phyloP scores from a whole-genome alignment of 2,888 invertebrate species.

The Protophormia terraenovae region DNA sequence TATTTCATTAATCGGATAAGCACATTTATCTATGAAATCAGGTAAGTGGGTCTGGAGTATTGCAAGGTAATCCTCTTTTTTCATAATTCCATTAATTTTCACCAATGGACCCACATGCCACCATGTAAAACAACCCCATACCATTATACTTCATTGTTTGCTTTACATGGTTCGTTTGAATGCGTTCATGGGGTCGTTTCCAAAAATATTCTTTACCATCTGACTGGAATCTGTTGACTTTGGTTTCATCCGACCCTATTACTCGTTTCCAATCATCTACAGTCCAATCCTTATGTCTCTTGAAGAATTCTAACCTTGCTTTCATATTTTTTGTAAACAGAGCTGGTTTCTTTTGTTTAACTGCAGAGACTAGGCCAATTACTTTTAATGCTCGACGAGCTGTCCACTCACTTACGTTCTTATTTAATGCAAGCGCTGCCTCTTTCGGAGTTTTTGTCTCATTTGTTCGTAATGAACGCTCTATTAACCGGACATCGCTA shows the following conservation, averaged over 20 bases:
- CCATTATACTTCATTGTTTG: conserved; percentile 57
- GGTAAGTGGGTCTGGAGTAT: conserved; percentile 44
- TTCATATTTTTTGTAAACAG: too few species aligned
- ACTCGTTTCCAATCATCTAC: conserved; percentile 1
- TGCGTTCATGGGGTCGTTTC: not conserved
- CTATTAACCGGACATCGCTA: not conserved
- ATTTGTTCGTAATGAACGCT: not conserved
- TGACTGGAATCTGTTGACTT: not conserved
- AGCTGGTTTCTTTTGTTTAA: too few species aligned
- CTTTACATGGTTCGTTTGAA: conserved; percentile 11
- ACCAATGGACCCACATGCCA: conserved; percentile 49
- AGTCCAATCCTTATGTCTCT: not conserved
- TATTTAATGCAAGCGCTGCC: not conserved
- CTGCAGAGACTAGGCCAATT: too few species aligned
- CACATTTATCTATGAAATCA: conserved; percentile 43
- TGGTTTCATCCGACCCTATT: not conserved
- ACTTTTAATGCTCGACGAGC: too few species aligned
- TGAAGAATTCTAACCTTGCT: too few species aligned
- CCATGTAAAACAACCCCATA: conserved; percentile 66
- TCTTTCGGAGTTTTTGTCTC: not conserved
- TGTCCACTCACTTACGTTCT: not conserved
- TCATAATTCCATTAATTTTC: conserved; percentile 50
- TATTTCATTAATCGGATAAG: conserved; percentile 4
- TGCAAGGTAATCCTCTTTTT: conserved; percentile 50
- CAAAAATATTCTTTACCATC: not conserved